Evolutionary conservation across 2,113 vertebrate genomes (phyloP).

Genomic region (Scatophagus argus): DNA sequence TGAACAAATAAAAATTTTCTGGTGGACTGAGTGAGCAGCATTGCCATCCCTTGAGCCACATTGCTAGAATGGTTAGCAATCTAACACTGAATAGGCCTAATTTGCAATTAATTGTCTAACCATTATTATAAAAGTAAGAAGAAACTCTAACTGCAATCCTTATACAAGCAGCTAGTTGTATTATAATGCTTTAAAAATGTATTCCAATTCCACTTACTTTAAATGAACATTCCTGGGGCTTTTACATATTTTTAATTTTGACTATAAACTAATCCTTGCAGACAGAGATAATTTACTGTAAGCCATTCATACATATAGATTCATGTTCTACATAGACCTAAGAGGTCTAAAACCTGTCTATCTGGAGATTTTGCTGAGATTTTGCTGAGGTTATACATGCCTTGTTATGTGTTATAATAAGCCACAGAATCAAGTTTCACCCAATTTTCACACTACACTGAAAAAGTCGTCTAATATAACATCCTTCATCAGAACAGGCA

Average conservation of each 20-base stretch:
- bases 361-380: slow-evolving; percentile 4
- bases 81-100: not conserved
- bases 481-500: not conserved
- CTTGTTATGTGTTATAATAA: not conserved
- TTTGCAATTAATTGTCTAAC: not conserved
- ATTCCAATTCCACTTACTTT: not conserved
- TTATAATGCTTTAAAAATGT: not conserved
- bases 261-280: not conserved
- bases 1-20: not conserved
- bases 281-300: not conserved
- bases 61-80: not conserved
- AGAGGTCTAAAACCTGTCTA: slow-evolving; percentile 1
- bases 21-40: not conserved
- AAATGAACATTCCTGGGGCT: not conserved
- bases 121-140: not conserved
- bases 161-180: not conserved
- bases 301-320: not conserved
- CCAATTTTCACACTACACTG: not conserved
- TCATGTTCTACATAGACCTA: not conserved
- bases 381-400: not conserved
- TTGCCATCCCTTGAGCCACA: not conserved
- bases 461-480: not conserved
- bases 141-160: not conserved
- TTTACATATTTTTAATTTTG: not conserved
- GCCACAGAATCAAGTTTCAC: not conserved